Evolutionary conservation across 2,888 invertebrate species (phyloP).

Genomic region (Caenorhabditis plicata): DNA sequence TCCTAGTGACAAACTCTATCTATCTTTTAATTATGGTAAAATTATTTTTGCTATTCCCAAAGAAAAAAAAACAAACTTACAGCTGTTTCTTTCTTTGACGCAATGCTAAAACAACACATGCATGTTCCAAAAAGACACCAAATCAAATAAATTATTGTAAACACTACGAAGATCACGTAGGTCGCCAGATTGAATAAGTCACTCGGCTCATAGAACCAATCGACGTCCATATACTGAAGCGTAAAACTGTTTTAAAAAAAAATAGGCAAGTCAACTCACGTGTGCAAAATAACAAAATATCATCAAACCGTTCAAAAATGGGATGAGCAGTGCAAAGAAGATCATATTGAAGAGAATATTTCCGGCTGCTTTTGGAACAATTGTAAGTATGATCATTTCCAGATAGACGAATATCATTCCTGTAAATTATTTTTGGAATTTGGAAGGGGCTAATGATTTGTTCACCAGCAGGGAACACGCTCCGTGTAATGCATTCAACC

Average conservation of each 20-base stretch:
- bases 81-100: conserved; percentile 17
- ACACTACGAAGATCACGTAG: conserved; percentile 30
- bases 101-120: conserved; percentile 30
- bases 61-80: conserved; percentile 6
- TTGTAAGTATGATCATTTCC: conserved; percentile 34
- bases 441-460: no score
- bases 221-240: conserved; percentile 35
- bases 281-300: conserved; percentile 36
- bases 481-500: conserved; percentile 43
- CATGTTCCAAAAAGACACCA: conserved; percentile 46
- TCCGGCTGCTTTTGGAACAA: conserved; percentile 32
- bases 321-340: conserved; percentile 35
- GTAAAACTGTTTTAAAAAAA: background rate
- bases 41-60: no score
- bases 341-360: conserved; percentile 36
- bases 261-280: conserved; percentile 8
- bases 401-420: conserved; percentile 45
- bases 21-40: no score
- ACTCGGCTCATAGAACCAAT: conserved; percentile 44
- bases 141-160: conserved; percentile 41
- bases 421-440: no score
- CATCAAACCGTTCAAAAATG: conserved; percentile 33
- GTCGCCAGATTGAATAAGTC: conserved; percentile 43
- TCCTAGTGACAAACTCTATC: no score
- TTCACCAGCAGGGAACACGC: conserved; percentile 45